Percentiles rank a stretch among this genome's conserved stretches.
These are phyloP conservation scores for Pitta sordida DNA, from an alignment of 2,113 vertebrate genomes.

Conservation along the genomic window DNA sequence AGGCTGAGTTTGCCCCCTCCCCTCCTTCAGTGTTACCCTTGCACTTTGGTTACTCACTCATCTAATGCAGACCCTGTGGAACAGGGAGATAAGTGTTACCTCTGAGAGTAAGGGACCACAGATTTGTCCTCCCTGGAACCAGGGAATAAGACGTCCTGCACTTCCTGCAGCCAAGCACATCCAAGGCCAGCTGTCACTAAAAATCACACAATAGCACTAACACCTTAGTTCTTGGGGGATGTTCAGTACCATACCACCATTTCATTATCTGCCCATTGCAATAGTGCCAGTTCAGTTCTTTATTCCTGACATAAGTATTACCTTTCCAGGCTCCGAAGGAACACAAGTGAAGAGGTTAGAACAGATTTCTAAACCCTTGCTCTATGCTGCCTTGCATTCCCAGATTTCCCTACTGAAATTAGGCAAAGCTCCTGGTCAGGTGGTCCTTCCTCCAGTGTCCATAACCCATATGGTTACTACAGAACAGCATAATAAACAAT, in stretches of 20 bases:
- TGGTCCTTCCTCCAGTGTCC: accelerated
- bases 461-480: accelerated
- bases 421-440: not conserved
- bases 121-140: not conserved
- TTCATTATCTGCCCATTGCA: too few species aligned
- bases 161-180: not conserved
- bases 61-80: not conserved
- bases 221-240: not conserved
- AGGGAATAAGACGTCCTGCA: not conserved
- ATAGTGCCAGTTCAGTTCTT: not conserved
- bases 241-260: not conserved
- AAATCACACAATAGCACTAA: accelerated
- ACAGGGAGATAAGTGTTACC: not conserved
- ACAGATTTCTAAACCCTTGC: too few species aligned
- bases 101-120: not conserved
- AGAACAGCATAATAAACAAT: accelerated
- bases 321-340: not conserved
- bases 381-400: not conserved
- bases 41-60: not conserved
- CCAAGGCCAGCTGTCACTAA: not conserved
- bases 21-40: accelerated
- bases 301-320: not conserved
- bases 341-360: accelerated
- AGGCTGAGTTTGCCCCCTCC: not conserved
- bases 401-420: not conserved